A percentile compares a stretch with the other conserved stretches of the same genome.
These are phyloP conservation scores for Threskiornis aethiopicus DNA, from an alignment of 2,797 vertebrate genomes.

Conservation along the genomic window DNA sequence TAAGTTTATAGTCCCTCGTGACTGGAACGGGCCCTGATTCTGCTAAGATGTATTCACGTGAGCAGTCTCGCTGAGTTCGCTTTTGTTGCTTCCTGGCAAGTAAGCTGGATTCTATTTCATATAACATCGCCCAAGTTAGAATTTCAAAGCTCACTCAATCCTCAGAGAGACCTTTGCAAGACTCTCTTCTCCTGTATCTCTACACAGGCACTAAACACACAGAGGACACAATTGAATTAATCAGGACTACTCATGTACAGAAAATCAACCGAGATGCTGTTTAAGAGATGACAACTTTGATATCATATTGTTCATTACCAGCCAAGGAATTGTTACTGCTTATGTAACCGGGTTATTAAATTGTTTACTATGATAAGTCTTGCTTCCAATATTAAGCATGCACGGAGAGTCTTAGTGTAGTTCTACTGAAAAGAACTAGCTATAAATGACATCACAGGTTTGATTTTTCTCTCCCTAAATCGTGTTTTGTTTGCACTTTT, in stretches of 20 bases:
- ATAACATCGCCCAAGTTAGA: conserved; percentile 24
- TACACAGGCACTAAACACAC: not conserved
- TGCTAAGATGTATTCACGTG: conserved; percentile 31
- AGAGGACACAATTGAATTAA: conserved; percentile 29
- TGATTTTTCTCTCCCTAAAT: not conserved
- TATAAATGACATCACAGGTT: not conserved
- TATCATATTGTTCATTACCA: conserved; percentile 26
- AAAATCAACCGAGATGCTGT: conserved; percentile 9
- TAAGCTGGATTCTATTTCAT: conserved; percentile 29
- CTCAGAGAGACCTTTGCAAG: conserved; percentile 28
- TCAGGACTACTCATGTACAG: not conserved
- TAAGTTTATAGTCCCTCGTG: conserved; percentile 49
- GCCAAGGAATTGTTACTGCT: conserved; percentile 14
- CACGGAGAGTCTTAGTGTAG: not conserved
- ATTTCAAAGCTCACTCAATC: conserved; percentile 40
- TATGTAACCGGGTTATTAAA: conserved; percentile 13
- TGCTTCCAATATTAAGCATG: not conserved
- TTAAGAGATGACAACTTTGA: conserved; percentile 48
- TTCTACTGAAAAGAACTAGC: not conserved
- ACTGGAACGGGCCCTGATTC: not conserved
- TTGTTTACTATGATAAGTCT: conserved; percentile 13
- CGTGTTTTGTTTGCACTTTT: not conserved
- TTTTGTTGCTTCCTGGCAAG: conserved; percentile 60
- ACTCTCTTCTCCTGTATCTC: conserved; percentile 6
- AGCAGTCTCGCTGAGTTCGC: conserved; percentile 8